phyloP scores from a whole-genome alignment of 1,140 invertebrate genomes.

The Cotesia chilonis region DNA sequence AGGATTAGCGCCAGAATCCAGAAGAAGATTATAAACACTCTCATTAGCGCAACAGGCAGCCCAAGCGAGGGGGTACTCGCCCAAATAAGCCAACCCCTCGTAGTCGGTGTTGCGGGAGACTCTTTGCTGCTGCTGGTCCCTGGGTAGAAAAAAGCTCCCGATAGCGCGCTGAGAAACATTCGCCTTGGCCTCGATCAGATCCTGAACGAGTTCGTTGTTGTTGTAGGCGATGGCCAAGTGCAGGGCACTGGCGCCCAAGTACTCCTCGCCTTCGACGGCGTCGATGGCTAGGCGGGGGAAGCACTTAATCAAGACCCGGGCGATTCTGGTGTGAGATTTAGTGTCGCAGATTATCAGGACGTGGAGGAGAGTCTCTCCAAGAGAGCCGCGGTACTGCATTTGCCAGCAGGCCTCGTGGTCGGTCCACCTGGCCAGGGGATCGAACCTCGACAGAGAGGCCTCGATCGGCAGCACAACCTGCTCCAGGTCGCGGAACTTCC shows the following conservation, averaged over 20 bases:
- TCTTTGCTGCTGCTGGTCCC: conserved; percentile 84
- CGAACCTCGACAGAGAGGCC: conserved; percentile 79
- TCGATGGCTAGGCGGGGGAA: conserved; percentile 93
- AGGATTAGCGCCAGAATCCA: conserved; percentile 91
- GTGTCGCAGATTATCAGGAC: conserved; percentile 95
- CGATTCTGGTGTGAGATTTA: conserved; percentile 83
- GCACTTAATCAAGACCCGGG: conserved; percentile 86
- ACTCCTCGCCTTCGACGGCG: conserved; percentile 97
- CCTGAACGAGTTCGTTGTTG: conserved; percentile 95
- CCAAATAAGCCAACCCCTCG: conserved; percentile 93
- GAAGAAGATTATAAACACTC: conserved; percentile 95
- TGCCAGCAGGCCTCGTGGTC: conserved; percentile 97
- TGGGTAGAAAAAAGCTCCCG: conserved; percentile 90
- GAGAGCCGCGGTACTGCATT: conserved; percentile 92
- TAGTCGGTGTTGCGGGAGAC: conserved; percentile 88
- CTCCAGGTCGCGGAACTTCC: conserved; percentile 90
- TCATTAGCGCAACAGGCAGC: conserved; percentile 96
- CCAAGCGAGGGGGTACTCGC: conserved; percentile 96
- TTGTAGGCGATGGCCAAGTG: conserved; percentile 96
- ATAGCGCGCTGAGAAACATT: conserved; percentile 91
- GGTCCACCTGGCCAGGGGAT: conserved; percentile 84
- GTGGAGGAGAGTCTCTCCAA: conserved; percentile 94
- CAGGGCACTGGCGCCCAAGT: conserved; percentile 92
- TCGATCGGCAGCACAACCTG: conserved; percentile 84
- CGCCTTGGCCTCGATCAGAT: conserved; percentile 89